Evolutionary conservation across 2,113 vertebrate species (phyloP), one percentile per base, ranked within the genome.

Genomic region (Apteryx owenii): DNA sequence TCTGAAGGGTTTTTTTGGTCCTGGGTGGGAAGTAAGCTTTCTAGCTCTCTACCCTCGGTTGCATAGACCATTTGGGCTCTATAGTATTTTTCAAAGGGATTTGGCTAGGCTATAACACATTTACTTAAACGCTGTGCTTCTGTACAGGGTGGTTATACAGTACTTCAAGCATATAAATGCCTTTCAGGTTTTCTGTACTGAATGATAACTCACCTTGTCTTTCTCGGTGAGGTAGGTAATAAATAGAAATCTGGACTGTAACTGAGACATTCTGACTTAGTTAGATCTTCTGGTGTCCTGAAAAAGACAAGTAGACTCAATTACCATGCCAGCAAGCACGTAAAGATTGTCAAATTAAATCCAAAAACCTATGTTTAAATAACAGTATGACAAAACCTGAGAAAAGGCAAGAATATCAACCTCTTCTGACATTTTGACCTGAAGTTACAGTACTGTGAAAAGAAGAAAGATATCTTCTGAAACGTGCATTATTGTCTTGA

Each of bases 131-230:
- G 58, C 69, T 50, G 79, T 56, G 65, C 68, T 93, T 82, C 90
- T 29, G 93, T 60, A 64, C 69, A 22, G 68, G 36, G 29, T 36
- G 64, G 87, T 89, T 97, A 64, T 77, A 93, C 89, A 94, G 89
- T 93, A 95, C 96, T 97, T 97, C 85, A 93, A 90, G 97, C 96
- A 95, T 96, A 96, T 96, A 98, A 98, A 97, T 97, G 97, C 95
- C 85, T 97, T 96, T 98, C 96, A 89, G 96, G 80, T 97, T 98
- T 97, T 96, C 97, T 97, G 71, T 88, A 96, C 97, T 97, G 97
- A 98, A 98, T 98, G 98, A 99, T 99, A 99, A 98, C 98, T 99
- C 98, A 98, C 98, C 98, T 98, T 99, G 99, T 99, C 99, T 98
- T 98, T 98, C 97, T 98, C 62, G 33, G 97, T 98, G 98, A 98